Base-by-base conservation (phyloP, 2,113 vertebrate species). In the Phalacrocorax carbo region DNA sequence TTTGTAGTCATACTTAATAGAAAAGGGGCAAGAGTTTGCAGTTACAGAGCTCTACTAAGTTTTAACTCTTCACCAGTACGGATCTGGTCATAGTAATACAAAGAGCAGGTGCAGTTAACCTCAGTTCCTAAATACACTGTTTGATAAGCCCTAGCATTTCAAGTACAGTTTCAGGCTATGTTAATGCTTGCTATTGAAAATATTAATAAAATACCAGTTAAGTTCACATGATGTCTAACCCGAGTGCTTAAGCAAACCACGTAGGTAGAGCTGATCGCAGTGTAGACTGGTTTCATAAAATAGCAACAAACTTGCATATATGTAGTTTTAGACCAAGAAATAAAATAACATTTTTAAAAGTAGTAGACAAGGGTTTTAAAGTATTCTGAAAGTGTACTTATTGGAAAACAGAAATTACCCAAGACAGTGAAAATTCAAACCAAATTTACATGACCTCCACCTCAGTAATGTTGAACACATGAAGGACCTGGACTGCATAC, bases 331-430 rank as follows among this genome's bases (percentile, higher is more conserved):
- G 49, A 92, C 27, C 19, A 32, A 84, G 82, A 84, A 93, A 71
- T 70, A 82, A 7, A 95, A 73, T 44, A 89, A 69, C 23, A 75
- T 54, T 58, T 81, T 84, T 82, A 88, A 96, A 86, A 19, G 27
- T 30, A 19, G 27, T 30, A 92, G 52, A 46, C 64, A 91, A 85
- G 48, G 68, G 52, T n/a, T 95, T 93, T 80, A 86, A 92, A 72
- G n/a, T 79, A 75, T 88, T 94, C 72, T 82, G 83, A 90, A 96
- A 94, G 96, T 83, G 18, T 77, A 72, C 46, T 54, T 66, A 76
- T 32, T 82, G 80, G 73, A 92, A 92, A 85, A 72, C 32, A 80
- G 54, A 86, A 85, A 95, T 82, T 73, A 68, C 36, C 68, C 64
- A 64, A 42, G 75, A 72, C 68, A 86, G 29, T 86, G 79, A 90